These are phyloP conservation scores for Clinocottus analis DNA, from an alignment of 2,113 vertebrate genomes.

Conservation along the genomic window DNA sequence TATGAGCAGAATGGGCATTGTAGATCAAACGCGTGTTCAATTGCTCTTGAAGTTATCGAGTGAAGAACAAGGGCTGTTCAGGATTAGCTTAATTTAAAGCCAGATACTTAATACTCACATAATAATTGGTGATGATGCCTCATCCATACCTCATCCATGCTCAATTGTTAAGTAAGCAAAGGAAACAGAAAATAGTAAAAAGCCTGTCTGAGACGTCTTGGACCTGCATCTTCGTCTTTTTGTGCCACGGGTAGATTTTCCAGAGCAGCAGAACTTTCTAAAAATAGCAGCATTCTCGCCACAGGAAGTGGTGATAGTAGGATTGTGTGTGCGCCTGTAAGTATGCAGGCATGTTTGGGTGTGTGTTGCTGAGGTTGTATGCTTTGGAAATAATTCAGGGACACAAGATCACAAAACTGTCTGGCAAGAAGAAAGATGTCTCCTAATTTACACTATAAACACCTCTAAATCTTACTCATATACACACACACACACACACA, in stretches of 20 bases:
- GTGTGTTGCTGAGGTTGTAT: slow-evolving; percentile 60
- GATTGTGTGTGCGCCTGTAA: slow-evolving; percentile 59
- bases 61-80: not conserved
- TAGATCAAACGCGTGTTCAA: slow-evolving; percentile 11
- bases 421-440: slow-evolving; percentile 53
- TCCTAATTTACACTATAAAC: slow-evolving; percentile 40
- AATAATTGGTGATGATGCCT: slow-evolving; percentile 1
- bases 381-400: slow-evolving; percentile 69
- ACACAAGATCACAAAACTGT: slow-evolving; percentile 55
- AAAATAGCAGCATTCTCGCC: slow-evolving; percentile 74
- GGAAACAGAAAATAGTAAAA: slow-evolving; percentile 19
- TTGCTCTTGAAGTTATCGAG: not conserved
- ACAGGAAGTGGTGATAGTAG: slow-evolving; percentile 82
- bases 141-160: not conserved
- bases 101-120: not conserved
- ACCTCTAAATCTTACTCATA: too few species aligned
- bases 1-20: not conserved
- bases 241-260: slow-evolving; percentile 69
- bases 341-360: slow-evolving; percentile 47
- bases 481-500: slow-evolving; percentile 40
- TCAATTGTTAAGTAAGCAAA: slow-evolving; percentile 31
- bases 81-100: not conserved
- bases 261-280: slow-evolving; percentile 68
- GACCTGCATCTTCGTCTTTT: slow-evolving; percentile 51
- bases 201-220: slow-evolving; percentile 33